These are phyloP conservation scores for Meda fulgida DNA, from an alignment of 2,797 vertebrate species.

Conservation along the genomic window DNA sequence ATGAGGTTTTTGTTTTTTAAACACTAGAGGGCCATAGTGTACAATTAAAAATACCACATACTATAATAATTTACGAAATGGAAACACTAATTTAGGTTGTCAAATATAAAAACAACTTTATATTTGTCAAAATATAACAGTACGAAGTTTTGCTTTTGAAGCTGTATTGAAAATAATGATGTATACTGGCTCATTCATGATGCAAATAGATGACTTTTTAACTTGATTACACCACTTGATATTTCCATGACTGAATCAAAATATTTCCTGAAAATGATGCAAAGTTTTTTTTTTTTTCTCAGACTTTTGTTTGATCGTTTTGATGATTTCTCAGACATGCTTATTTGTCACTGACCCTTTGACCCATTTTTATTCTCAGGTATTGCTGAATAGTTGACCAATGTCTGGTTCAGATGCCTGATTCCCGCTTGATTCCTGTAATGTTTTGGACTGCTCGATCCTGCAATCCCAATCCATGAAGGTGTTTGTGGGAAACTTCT, in stretches of 20 bases:
- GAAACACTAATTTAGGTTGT: background rate
- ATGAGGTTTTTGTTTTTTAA: no score
- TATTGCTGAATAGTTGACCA: background rate
- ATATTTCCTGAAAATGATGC: constrained; percentile 14
- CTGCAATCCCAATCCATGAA: constrained; percentile 1
- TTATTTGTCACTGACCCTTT: background rate
- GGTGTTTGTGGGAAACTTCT: constrained; percentile 36
- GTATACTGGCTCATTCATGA: background rate
- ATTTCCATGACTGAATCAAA: background rate
- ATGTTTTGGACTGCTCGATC: constrained; percentile 6
- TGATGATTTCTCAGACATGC: background rate
- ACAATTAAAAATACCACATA: no score
- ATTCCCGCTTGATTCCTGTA: constrained; percentile 19
- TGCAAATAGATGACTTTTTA: background rate
- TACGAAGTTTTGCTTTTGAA: background rate
- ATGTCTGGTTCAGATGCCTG: background rate
- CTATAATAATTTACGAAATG: no score
- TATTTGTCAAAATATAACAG: background rate
- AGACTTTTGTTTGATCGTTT: no score
- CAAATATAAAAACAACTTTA: background rate
- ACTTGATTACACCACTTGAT: background rate
- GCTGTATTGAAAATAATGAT: background rate
- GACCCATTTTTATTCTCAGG: background rate
- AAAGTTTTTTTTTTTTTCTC: background rate
- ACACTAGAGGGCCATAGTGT: background rate